Evolutionary conservation across 2,888 invertebrate species (phyloP).

Genomic region (Hipparchia sbordonii): DNA sequence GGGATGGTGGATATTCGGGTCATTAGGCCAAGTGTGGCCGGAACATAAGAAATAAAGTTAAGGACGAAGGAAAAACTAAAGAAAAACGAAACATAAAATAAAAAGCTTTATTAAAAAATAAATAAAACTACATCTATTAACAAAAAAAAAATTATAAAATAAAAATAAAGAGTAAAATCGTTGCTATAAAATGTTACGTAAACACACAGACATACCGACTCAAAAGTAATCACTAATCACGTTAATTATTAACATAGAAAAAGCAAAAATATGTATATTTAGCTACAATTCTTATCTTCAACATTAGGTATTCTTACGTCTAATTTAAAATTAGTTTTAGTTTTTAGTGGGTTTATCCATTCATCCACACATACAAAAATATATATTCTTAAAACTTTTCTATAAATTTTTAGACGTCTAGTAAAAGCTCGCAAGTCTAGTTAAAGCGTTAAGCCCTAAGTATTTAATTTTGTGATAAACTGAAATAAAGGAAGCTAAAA

Average conservation of each 20-base stretch:
- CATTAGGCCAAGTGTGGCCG: too few species aligned
- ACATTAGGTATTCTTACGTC: neutral
- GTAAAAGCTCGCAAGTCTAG: constrained; percentile 1
- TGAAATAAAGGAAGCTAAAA: neutral
- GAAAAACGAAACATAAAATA: constrained; percentile 19
- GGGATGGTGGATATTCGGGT: too few species aligned
- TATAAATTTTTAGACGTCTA: constrained; percentile 23
- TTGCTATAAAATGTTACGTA: constrained; percentile 6
- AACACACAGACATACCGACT: constrained; percentile 1
- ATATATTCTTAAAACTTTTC: constrained; percentile 38
- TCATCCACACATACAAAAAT: constrained; percentile 51
- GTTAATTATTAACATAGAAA: constrained; percentile 7
- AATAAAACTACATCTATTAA: constrained; percentile 25
- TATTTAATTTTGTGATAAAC: neutral
- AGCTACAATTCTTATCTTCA: neutral
- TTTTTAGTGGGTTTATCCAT: constrained; percentile 13
- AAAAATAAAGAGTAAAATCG: constrained; percentile 22
- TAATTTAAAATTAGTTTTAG: constrained; percentile 13
- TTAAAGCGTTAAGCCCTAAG: neutral
- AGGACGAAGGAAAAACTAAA: neutral
- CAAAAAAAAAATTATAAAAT: constrained; percentile 43
- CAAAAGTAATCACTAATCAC: constrained; percentile 7
- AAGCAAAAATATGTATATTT: constrained; percentile 15
- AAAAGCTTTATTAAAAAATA: constrained; percentile 36
- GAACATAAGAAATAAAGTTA: too few species aligned